phyloP scores from a whole-genome alignment of 2,888 invertebrate genomes.

The Dryadula phaetusa region DNA sequence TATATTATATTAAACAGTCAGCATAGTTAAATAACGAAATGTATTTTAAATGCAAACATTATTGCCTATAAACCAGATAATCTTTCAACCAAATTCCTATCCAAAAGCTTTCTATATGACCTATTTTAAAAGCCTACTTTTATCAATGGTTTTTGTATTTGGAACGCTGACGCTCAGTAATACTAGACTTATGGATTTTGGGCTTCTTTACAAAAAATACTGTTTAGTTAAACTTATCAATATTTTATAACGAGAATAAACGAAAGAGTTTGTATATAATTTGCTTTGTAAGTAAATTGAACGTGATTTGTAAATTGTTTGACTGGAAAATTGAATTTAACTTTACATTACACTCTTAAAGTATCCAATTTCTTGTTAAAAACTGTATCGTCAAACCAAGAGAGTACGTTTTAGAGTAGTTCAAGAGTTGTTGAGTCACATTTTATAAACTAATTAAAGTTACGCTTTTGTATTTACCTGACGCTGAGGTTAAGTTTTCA shows the following conservation, averaged over 20 bases:
- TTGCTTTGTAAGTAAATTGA: constrained; percentile 6
- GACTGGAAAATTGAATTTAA: constrained; percentile 17
- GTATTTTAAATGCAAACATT: constrained; percentile 6
- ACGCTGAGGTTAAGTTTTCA: constrained; percentile 9
- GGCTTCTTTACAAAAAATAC: not conserved
- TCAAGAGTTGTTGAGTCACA: constrained; percentile 16
- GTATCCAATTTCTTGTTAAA: constrained; percentile 8
- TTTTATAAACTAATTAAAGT: constrained; percentile 34
- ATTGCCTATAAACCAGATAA: constrained; percentile 20
- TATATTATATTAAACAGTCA: not conserved
- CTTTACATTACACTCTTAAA: constrained; percentile 7
- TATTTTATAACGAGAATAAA: not conserved
- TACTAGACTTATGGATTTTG: constrained; percentile 29
- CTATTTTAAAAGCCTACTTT: constrained; percentile 27
- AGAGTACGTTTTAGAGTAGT: constrained; percentile 6
- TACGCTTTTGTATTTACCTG: constrained; percentile 18
- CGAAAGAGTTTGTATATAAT: not conserved
- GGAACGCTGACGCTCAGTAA: constrained; percentile 23
- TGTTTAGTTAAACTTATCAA: constrained; percentile 3
- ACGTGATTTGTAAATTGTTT: constrained; percentile 18
- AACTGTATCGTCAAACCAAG: constrained; percentile 16
- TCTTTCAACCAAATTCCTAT: constrained; percentile 16
- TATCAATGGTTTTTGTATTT: constrained; percentile 21
- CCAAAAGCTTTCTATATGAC: constrained; percentile 24
- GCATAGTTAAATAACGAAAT: not conserved